Percentiles rank a stretch among this genome's conserved stretches.
These are phyloP conservation scores for Eudemis profundana DNA, from an alignment of 2,888 invertebrate genomes.

Conservation along the genomic window DNA sequence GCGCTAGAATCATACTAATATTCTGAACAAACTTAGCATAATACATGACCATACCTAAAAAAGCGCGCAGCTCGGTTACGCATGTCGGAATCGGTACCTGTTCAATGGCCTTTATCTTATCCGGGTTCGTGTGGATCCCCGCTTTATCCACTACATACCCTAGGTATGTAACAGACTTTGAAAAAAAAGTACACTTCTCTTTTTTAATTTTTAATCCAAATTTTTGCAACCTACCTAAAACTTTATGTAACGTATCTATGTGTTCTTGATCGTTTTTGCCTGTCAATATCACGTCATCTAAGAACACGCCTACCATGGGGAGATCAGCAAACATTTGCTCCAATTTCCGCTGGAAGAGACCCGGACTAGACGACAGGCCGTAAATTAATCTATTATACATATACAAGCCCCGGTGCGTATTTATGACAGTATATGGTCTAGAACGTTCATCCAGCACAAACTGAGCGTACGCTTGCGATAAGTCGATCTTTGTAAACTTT, in stretches of 20 bases:
- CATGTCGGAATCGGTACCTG: background rate
- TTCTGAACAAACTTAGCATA: constrained; percentile 4
- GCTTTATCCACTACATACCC: background rate
- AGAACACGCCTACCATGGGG: background rate
- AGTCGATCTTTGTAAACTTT: too few relatives aligned
- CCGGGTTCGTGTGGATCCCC: background rate
- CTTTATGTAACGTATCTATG: background rate
- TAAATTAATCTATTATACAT: background rate
- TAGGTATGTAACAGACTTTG: background rate
- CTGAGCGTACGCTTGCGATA: background rate
- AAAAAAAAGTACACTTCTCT: background rate
- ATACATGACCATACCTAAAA: background rate
- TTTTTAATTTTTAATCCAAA: background rate
- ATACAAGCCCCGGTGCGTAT: background rate
- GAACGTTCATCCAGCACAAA: background rate
- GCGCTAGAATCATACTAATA: background rate
- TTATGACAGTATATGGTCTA: background rate
- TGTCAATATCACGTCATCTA: background rate
- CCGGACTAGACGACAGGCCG: background rate
- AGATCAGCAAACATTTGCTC: background rate
- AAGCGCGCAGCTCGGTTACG: background rate
- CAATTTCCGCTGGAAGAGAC: background rate
- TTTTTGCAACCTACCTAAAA: background rate
- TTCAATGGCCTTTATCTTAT: constrained; percentile 1
- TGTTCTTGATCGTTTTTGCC: background rate